phyloP scores from a whole-genome alignment of 2,888 invertebrate genomes.

The Podotricha telesiphe region DNA sequence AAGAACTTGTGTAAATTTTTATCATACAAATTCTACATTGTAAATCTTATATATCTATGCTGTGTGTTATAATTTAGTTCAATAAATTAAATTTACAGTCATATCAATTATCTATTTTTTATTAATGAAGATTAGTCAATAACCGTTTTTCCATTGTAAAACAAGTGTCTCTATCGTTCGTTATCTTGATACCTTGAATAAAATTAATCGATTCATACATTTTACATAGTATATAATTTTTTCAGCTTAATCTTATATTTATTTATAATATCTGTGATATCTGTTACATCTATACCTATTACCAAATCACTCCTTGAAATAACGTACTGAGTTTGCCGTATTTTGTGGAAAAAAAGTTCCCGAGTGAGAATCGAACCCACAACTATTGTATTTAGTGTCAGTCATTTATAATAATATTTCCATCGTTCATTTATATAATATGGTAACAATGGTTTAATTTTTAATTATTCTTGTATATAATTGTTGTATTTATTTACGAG shows the following conservation, averaged over 20 bases:
- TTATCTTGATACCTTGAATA: constrained; percentile 16
- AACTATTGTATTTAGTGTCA: not conserved
- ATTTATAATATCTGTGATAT: not conserved
- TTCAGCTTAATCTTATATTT: not conserved
- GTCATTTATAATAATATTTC: too few species aligned
- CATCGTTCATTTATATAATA: too few species aligned
- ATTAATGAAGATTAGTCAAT: constrained; percentile 21
- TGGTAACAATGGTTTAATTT: not conserved
- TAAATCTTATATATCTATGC: too few species aligned
- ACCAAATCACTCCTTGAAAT: too few species aligned
- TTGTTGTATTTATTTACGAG: not conserved
- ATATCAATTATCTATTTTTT: constrained; percentile 11
- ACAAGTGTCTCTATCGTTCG: not conserved
- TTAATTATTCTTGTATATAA: not conserved
- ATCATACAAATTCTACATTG: too few species aligned
- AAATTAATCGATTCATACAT: constrained; percentile 16
- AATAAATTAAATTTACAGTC: not conserved
- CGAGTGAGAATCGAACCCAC: not conserved
- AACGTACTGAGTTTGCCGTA: too few species aligned
- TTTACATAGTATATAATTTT: not conserved
- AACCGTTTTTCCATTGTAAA: constrained; percentile 21
- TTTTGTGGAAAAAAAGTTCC: not conserved
- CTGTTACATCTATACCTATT: too few species aligned
- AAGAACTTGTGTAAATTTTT: too few species aligned
- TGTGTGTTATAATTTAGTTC: constrained; percentile 2